phyloP scores from a whole-genome alignment of 2,888 invertebrate genomes.

The Bombyx huttoni region DNA sequence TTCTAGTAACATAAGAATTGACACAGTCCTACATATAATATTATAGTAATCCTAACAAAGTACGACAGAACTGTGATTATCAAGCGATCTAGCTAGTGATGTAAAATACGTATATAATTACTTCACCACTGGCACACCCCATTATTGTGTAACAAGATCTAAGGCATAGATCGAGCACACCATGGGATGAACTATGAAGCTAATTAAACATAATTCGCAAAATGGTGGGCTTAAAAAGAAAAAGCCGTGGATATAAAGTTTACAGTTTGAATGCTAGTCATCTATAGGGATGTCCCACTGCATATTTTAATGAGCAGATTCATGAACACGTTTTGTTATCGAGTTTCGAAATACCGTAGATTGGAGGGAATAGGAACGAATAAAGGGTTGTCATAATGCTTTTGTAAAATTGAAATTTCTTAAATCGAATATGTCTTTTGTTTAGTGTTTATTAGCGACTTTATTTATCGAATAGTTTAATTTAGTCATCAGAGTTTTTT shows the following conservation, averaged over 20 bases:
- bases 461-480: too few species aligned
- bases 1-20: constrained; percentile 77
- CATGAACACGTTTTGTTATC: too few species aligned
- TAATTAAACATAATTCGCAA: constrained; percentile 10
- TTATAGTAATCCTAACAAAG: constrained; percentile 50
- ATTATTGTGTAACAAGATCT: constrained; percentile 62
- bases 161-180: constrained; percentile 60
- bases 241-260: neutral
- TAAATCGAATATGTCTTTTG: too few species aligned
- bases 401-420: too few species aligned
- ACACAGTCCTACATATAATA: constrained; percentile 74
- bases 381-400: too few species aligned
- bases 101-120: constrained; percentile 49
- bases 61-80: constrained; percentile 24
- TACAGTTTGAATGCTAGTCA: neutral
- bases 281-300: too few species aligned
- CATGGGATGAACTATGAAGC: constrained; percentile 22
- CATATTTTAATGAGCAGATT: too few species aligned
- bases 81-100: constrained; percentile 45
- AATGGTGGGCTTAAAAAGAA: neutral
- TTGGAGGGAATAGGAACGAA: too few species aligned
- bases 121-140: constrained; percentile 37
- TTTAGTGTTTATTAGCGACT: too few species aligned
- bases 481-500: too few species aligned
- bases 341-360: too few species aligned